Percentiles rank a stretch among this genome's conserved stretches.
phyloP scores from a whole-genome alignment of 2,797 vertebrate species.

The Leucoraja ocellata region DNA sequence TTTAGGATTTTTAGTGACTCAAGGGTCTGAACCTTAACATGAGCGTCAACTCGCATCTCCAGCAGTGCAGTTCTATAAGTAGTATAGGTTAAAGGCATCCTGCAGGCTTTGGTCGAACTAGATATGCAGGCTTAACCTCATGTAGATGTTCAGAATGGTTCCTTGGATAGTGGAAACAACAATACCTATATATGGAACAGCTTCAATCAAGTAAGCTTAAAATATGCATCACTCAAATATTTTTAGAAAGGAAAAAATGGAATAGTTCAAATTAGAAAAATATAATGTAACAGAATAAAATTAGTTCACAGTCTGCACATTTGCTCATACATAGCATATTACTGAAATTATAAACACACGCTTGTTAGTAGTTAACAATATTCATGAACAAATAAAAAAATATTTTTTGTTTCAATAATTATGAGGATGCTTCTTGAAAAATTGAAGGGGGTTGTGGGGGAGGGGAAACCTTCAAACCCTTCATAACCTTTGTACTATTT shows the following conservation, averaged over 20 bases:
- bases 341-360: neutral
- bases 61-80: neutral
- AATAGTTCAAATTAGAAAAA: neutral
- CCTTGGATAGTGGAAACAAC: neutral
- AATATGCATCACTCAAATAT: neutral
- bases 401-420: neutral
- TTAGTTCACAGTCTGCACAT: neutral
- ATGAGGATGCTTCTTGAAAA: neutral
- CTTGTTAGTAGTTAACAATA: too few species aligned
- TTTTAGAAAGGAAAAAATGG: neutral
- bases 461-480: too few species aligned
- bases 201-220: neutral
- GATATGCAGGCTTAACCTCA: neutral
- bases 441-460: too few species aligned
- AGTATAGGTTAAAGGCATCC: neutral
- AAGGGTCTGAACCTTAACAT: neutral
- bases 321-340: neutral
- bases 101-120: neutral
- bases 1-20: neutral
- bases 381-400: too few species aligned
- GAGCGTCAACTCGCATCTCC: neutral
- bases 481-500: too few species aligned
- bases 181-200: neutral
- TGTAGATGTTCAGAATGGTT: slow-evolving; percentile 3
- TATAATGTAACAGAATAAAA: neutral